Base-by-base conservation (phyloP, 2,888 invertebrate genomes). In the Synergus itoensis region DNA sequence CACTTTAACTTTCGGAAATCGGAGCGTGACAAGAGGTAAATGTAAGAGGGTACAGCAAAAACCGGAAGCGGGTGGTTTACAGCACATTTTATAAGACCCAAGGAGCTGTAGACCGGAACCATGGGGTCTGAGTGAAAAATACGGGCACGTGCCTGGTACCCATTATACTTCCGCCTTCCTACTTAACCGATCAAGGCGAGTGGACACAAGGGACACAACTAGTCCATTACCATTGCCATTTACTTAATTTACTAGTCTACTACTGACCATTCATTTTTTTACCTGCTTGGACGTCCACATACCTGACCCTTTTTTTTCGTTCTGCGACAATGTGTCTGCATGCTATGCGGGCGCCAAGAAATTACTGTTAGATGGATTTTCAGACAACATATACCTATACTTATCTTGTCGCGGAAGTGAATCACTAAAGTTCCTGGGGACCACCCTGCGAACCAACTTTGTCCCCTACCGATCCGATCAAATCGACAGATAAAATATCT, bases 121-220 rank as follows among this genome's bases (percentile, higher is more conserved):
- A 83, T 83, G 84, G 81, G 80, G 79, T 77, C 18, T 82, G 80
- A 45, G 69, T 79, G 80, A 79, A 77, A 80, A 86, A 90, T 90
- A 90, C 89, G 90, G 90, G 91, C 91, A 85, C 90, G 91, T 90
- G 90, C 90, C 88, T 80, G 75, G 77, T 78, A 76, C 57, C 77
- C 79, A 79, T 57, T 57, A 5, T 73, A 77, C 48, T 60, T 77
- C 80, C 75, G 40, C 45, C 67, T 75, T 21, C 64, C 21, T 60
- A 76, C 62, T 79, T 12, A 53, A 45, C 65, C 48, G 53, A 73
- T 73, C 36, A 53, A 40, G 48, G 9, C 5, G 48, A 73, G 73
- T 73, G 73, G 53, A 48, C 53, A 73, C 73, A 36, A 40, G 40
- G 16, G 73, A 73, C 84, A 84, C 79, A 80, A 84, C 80, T 82